Conservation (phyloP, 64 coral and sea anemone genomes). For the Catalaphyllia jardinei region DNA sequence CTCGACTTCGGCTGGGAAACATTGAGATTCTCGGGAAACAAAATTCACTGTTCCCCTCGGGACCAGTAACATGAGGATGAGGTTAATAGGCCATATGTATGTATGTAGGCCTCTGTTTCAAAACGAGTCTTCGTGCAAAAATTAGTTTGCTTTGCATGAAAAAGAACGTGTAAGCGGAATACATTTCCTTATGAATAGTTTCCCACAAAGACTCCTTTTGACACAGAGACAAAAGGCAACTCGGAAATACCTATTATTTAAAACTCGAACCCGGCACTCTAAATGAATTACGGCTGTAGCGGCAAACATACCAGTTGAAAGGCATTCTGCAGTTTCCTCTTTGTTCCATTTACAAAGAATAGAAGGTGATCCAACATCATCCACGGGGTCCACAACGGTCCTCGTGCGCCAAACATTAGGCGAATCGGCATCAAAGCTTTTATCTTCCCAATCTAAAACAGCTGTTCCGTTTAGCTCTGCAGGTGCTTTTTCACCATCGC, state of each 20-base stretch:
- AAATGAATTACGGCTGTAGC: background rate
- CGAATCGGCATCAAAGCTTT: constrained; percentile 37
- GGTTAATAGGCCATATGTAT: too few species aligned
- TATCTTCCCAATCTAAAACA: background rate
- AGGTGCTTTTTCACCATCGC: background rate
- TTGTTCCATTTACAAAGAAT: background rate
- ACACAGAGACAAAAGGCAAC: background rate
- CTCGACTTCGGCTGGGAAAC: too few species aligned
- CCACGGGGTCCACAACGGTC: background rate
- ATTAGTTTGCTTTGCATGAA: too few species aligned
- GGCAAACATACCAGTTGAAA: background rate
- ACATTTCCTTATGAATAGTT: too few species aligned
- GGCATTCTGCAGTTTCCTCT: background rate
- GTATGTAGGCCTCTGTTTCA: too few species aligned
- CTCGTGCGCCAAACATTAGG: constrained; percentile 21
- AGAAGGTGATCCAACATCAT: background rate
- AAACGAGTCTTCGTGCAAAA: too few species aligned
- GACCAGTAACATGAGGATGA: too few species aligned
- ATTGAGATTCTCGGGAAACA: too few species aligned
- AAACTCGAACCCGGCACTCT: background rate
- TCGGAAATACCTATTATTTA: background rate
- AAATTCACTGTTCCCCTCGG: too few species aligned
- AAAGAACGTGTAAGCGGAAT: too few species aligned
- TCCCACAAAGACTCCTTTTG: background rate
- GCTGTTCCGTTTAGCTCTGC: background rate